Evolutionary conservation across 2,113 vertebrate genomes (phyloP).

Genomic region (Neotoma lepida): DNA sequence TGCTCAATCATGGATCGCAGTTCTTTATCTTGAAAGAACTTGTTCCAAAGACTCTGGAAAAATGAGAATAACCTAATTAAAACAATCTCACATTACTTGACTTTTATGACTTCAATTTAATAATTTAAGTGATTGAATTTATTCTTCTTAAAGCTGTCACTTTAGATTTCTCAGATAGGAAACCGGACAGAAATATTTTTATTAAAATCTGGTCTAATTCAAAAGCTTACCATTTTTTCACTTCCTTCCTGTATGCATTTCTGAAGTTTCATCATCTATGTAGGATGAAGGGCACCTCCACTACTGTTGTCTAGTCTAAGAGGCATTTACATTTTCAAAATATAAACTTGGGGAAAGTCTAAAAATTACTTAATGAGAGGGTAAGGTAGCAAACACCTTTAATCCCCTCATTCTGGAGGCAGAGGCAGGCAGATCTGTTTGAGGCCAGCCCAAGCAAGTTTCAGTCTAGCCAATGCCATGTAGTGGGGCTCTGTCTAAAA

Average conservation of each 20-base stretch:
- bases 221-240: background rate
- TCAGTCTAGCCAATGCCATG: background rate
- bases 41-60: conserved; percentile 94
- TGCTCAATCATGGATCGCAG: conserved; percentile 98
- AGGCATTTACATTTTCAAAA: conserved; percentile 20
- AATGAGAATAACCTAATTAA: conserved; percentile 72
- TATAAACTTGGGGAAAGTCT: conserved; percentile 8
- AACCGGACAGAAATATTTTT: conserved; percentile 17
- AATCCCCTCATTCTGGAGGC: background rate
- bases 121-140: conserved; percentile 52
- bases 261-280: background rate
- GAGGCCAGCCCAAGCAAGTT: background rate
- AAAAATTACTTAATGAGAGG: background rate
- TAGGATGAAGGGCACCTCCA: background rate
- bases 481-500: background rate
- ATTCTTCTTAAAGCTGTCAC: conserved; percentile 36
- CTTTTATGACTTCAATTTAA: conserved; percentile 55
- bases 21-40: conserved; percentile 99
- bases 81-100: conserved; percentile 42
- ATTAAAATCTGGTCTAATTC: conserved; percentile 55
- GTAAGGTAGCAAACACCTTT: background rate
- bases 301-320: background rate
- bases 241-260: background rate
- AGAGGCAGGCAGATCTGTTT: background rate
- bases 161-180: conserved; percentile 13